These are phyloP conservation scores for Lonchura striata DNA, from an alignment of 2,113 vertebrate genomes.

Conservation along the genomic window DNA sequence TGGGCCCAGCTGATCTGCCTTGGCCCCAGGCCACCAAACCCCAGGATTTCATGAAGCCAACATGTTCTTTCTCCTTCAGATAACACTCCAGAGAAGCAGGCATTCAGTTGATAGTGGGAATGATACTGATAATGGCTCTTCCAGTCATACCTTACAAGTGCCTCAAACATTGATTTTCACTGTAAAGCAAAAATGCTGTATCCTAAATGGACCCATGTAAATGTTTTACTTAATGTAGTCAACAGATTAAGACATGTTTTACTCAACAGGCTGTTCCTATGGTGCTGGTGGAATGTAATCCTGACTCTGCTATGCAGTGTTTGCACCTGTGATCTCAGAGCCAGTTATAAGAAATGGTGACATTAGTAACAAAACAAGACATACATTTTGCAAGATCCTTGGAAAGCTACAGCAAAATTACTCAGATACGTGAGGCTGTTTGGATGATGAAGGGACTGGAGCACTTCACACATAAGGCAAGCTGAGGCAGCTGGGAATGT, in stretches of 20 bases:
- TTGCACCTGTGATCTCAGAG: not conserved
- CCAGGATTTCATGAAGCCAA: not conserved
- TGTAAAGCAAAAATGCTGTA: not conserved
- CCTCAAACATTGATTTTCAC: not conserved
- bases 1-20: not conserved
- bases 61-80: not conserved
- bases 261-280: not conserved
- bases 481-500: not conserved
- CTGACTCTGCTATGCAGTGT: not conserved
- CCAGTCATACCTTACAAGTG: not conserved
- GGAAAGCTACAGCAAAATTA: not conserved
- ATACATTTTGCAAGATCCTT: not conserved
- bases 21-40: not conserved
- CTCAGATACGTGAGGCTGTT: not conserved
- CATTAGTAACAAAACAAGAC: not conserved
- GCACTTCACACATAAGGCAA: not conserved
- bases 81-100: not conserved
- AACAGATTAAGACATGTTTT: not conserved
- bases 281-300: not conserved
- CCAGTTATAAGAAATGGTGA: not conserved
- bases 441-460: not conserved
- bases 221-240: not conserved
- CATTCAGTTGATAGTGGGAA: not conserved
- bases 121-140: not conserved
- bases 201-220: not conserved